These are phyloP conservation scores for Phataginus tricuspis DNA, from an alignment of 2,797 vertebrate species.

Conservation along the genomic window DNA sequence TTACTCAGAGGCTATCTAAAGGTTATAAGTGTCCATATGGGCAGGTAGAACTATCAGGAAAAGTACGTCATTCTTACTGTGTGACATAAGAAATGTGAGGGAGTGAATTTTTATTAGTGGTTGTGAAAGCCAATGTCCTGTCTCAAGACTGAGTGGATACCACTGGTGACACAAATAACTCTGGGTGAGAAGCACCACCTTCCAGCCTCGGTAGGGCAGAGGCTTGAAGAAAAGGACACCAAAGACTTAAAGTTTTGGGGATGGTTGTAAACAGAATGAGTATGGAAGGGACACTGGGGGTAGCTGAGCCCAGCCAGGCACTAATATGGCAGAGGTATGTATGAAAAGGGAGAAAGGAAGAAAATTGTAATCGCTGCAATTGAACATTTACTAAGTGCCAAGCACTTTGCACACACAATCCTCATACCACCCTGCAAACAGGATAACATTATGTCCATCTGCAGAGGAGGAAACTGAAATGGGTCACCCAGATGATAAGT, in stretches of 20 bases:
- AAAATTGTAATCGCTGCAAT: neutral
- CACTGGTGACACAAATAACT: neutral
- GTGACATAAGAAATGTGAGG: neutral
- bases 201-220: neutral
- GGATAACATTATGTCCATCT: neutral
- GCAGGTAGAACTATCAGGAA: neutral
- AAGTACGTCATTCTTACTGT: neutral
- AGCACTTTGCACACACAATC: neutral
- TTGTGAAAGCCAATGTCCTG: neutral
- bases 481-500: neutral
- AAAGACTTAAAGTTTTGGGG: neutral
- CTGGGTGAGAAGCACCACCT: neutral
- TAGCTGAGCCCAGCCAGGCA: neutral
- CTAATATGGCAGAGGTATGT: neutral
- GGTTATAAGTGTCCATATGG: neutral
- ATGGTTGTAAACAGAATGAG: neutral
- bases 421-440: neutral
- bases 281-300: neutral
- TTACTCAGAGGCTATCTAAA: neutral
- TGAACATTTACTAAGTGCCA: neutral
- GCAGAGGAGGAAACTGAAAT: neutral
- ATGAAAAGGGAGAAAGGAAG: neutral
- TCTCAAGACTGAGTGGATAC: neutral
- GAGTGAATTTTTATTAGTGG: neutral
- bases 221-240: neutral